Base-by-base conservation (phyloP, 2,113 vertebrate species). In the Halichoeres trimaculatus region DNA sequence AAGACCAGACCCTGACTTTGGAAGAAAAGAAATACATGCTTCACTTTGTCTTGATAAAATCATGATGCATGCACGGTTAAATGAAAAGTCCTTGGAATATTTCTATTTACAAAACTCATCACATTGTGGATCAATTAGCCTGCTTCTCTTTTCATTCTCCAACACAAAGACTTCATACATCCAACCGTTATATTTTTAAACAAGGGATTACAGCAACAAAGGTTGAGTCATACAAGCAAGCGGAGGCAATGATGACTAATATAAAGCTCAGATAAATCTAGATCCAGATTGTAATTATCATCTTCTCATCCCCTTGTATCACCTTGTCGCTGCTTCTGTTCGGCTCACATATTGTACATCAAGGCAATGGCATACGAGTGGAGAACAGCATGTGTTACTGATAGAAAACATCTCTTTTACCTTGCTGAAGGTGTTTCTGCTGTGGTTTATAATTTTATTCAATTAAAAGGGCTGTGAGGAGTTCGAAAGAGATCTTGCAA, bases 281-380 rank as follows among this genome's bases (percentile, higher is more conserved):
- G 56, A 83, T 34, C 40, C 70, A 74, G 70, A 81, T 76, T 76
- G 40, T 67, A 80, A 89, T 86, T 71, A 81, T 52, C 47, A 17
- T 72, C 51, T 76, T 52, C 58, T 62, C 10, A n/a, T 23, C 40
- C 43, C 36, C 45, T 76, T 10, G 6, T 50, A 56, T 59, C 53
- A 70, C 70, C 52, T 54, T 74, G 57, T 66, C 77, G 68, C 40
- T 55, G 23, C 4, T 47, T 62, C 45, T n/a, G 70, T 81, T 83
- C 70, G 77, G 63, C 76, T 72, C 72, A 64, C 57, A 72, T 16
- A 24, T 23, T 48, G 45, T 48, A 19, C 45, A 48, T 20, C 45
- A 20, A 48, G 19, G 19, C 19, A 48, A 8, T n/a, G 57, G 7
- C 24, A 30, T 53, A 10, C 17, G 12, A 5, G 26, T 24, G 4